A percentile compares a stretch with the other conserved stretches of the same genome.
phyloP scores from a whole-genome alignment of 2,797 vertebrate genomes.

The Pseudochirops cupreus region DNA sequence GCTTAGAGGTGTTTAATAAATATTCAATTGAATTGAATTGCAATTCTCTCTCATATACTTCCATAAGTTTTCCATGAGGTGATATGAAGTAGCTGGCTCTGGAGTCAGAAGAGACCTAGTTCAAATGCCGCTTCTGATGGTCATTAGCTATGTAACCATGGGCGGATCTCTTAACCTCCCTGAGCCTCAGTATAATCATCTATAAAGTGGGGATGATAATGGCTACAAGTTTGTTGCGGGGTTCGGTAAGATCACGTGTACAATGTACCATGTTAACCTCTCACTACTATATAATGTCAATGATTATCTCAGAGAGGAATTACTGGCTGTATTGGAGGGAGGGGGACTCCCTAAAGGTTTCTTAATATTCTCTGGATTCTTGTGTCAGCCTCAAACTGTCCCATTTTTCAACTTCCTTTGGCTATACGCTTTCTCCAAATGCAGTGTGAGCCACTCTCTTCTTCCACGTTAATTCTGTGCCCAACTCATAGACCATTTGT shows the following conservation, averaged over 20 bases:
- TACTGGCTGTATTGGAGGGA: not conserved
- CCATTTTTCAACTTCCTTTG: not conserved
- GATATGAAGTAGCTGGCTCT: not conserved
- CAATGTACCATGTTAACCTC: no score
- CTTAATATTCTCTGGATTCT: not conserved
- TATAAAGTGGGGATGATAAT: not conserved
- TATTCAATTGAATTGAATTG: not conserved
- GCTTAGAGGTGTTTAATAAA: not conserved
- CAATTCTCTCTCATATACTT: not conserved
- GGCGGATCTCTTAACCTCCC: not conserved
- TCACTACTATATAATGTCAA: no score
- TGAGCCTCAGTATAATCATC: not conserved
- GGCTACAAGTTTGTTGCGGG: not conserved
- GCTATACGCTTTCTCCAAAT: not conserved
- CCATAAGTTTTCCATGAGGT: not conserved
- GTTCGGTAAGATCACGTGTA: not conserved
- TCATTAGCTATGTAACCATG: not conserved
- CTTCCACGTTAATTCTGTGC: not conserved
- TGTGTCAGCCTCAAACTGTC: not conserved
- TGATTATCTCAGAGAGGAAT: no score
- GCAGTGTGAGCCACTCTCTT: not conserved
- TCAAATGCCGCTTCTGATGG: not conserved
- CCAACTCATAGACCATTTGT: not conserved
- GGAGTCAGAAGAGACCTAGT: not conserved
- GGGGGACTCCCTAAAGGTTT: not conserved